Evolutionary conservation across 2,888 invertebrate genomes (phyloP).

Genomic region (Machimus atricapillus): DNA sequence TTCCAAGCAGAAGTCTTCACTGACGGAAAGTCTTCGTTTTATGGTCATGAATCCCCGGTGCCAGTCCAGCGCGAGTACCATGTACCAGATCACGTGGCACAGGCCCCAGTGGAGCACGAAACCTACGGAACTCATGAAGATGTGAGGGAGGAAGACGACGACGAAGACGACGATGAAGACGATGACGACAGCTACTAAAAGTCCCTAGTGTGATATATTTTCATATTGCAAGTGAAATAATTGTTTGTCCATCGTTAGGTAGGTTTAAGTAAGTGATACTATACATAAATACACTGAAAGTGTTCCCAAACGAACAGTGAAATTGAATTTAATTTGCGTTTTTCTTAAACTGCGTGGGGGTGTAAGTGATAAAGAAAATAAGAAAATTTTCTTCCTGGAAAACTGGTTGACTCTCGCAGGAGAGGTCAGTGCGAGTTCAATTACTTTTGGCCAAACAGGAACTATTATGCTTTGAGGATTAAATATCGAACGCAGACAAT

Average conservation of each 20-base stretch:
- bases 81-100: not conserved
- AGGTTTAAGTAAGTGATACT: constrained; percentile 23
- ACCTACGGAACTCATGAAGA: constrained; percentile 12
- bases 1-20: constrained; percentile 69
- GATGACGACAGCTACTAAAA: constrained; percentile 8
- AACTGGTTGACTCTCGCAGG: not conserved
- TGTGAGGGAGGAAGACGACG: not conserved
- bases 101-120: constrained; percentile 3
- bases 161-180: constrained; percentile 28
- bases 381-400: not conserved
- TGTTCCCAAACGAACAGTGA: not conserved
- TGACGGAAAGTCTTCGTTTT: constrained; percentile 56
- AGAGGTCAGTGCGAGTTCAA: constrained; percentile 12
- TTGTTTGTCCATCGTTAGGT: not conserved
- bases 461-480: not conserved
- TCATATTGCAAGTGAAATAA: not conserved
- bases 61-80: constrained; percentile 32
- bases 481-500: constrained; percentile 28
- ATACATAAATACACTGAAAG: not conserved
- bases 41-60: constrained; percentile 53
- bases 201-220: constrained; percentile 21
- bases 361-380: not conserved
- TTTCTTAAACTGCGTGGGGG: not conserved
- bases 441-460: constrained; percentile 26
- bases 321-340: not conserved